Evolutionary conservation across 2,888 invertebrate genomes (phyloP).

Genomic region (Acholoe squamosa): DNA sequence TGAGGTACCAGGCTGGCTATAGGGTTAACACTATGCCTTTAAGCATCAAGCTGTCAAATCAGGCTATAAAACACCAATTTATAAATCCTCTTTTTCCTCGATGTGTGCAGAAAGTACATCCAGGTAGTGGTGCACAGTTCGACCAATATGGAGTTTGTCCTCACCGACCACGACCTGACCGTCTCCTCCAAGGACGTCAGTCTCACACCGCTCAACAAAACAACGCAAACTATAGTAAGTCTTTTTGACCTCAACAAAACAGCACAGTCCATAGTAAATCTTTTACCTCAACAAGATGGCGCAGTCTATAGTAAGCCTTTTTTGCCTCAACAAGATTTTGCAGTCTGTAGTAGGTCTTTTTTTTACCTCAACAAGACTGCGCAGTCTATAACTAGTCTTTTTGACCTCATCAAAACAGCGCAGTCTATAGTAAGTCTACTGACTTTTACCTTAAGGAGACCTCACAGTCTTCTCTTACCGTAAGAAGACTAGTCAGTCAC

Average conservation of each 20-base stretch:
- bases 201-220: constrained; percentile 35
- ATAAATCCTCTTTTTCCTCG: not conserved
- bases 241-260: constrained; percentile 11
- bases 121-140: constrained; percentile 85
- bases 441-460: too few relatives aligned
- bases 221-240: constrained; percentile 56
- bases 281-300: too few relatives aligned
- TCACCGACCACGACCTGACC: constrained; percentile 69
- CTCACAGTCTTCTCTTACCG: too few relatives aligned
- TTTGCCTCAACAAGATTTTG: too few relatives aligned
- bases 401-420: not conserved
- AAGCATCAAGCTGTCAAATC: too few relatives aligned
- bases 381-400: too few relatives aligned
- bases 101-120: constrained; percentile 89
- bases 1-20: too few relatives aligned
- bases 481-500: too few relatives aligned
- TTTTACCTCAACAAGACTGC: too few relatives aligned
- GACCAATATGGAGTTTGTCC: constrained; percentile 71
- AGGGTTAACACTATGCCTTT: too few relatives aligned
- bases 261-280: constrained; percentile 56
- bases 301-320: too few relatives aligned
- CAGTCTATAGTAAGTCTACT: constrained; percentile 62
- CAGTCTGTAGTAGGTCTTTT: too few relatives aligned
- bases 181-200: constrained; percentile 22
- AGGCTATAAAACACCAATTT: not conserved